Percentiles rank a stretch among this genome's conserved stretches.
Evolutionary conservation across 2,797 vertebrate genomes (phyloP).

Genomic region (Sphenopsis melanotis): DNA sequence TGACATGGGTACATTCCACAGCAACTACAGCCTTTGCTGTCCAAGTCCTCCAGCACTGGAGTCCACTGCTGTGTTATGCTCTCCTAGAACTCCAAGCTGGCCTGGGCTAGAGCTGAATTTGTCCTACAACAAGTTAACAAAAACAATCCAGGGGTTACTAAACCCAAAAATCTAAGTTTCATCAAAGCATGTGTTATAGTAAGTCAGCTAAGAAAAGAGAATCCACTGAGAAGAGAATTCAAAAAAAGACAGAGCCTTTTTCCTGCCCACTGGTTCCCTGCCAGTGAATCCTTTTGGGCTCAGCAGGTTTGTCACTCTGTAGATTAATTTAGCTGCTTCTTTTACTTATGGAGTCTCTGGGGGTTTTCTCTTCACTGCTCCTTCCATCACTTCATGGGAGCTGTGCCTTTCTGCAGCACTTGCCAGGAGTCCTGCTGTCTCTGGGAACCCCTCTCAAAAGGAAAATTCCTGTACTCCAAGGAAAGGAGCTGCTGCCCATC

Average conservation of each 20-base stretch:
- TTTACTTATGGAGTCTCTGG: not conserved
- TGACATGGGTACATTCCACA: not conserved
- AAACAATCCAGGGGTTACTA: not conserved
- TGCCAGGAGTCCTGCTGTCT: not conserved
- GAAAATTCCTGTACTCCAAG: not conserved
- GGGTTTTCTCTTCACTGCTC: not conserved
- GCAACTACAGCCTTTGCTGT: not conserved
- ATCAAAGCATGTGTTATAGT: not conserved
- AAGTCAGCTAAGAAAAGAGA: not conserved
- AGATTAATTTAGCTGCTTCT: not conserved
- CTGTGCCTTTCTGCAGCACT: not conserved
- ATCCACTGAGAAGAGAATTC: not conserved
- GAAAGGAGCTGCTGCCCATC: not conserved
- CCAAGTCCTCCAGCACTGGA: not conserved
- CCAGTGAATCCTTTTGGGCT: not conserved
- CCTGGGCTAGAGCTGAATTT: not conserved
- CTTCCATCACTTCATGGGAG: not conserved
- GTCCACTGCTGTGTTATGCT: not conserved
- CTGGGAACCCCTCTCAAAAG: not conserved
- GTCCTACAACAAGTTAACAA: not conserved
- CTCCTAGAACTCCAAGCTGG: not conserved
- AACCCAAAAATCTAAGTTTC: not conserved
- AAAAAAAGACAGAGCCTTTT: not conserved
- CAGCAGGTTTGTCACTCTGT: not conserved
- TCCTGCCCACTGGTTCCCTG: not conserved